Evolutionary conservation across 2,888 invertebrate species (phyloP), one percentile per base, ranked within the genome.

Genomic region (Maniola hyperantus): DNA sequence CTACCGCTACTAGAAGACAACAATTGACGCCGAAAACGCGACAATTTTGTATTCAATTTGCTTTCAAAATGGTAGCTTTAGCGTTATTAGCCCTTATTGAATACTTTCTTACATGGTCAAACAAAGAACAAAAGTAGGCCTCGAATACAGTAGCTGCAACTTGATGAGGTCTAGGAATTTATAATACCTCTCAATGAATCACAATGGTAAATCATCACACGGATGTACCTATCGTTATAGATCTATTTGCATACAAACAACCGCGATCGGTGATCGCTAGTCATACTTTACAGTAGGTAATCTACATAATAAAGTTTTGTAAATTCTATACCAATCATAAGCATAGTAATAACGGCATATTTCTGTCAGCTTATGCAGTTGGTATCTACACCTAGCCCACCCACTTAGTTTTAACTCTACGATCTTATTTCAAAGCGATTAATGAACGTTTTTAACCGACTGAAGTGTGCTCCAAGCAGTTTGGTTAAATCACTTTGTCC

Each of bases 301-400:
- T 57, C 57, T 57, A 11, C 57, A 57, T 57, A 57, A 57, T 42
- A 42, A 20, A 57, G 39, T 6, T 57, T 57, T 57, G 20, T 57
- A 42, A 20, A 57, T 57, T 39, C 20, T 11, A 57, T 42, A 13
- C 39, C 10, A 13, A 57, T 20, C 39, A 39, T 39, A 55, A 0
- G 34, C 50, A 8, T 20, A 39, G 2, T 0, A 39, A 39, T 20
- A 39, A 36, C 2, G 11, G 11, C 18, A n/a, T 33, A 26, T 39
- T 39, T 55, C 18, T 20, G 55, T 55, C 55, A 6, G 18, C 55
- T n/a, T 11, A 55, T 10, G 11, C 15, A 55, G 13, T 13, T 50
- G 8, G 10, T 7, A 11, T 44, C 44, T 11, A 44, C 13, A 26
- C 26, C 4, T 26, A n/a, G n/a, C n/a, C n/a, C n/a, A n/a, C n/a